Conservation (phyloP, 2,888 invertebrate genomes). For the Margaritifera margaritifera region DNA sequence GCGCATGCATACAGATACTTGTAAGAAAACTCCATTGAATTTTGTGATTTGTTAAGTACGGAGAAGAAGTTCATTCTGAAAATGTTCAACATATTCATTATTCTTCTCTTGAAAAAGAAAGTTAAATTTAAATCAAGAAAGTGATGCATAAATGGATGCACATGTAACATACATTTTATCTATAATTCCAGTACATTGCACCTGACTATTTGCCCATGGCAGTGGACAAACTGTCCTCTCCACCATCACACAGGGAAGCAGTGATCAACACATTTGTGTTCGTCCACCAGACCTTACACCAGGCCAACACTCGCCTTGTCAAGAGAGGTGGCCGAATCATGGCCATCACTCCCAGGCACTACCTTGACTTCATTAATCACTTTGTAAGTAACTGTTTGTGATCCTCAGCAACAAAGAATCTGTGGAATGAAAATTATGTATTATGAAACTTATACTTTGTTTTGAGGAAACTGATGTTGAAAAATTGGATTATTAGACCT, state of each 20-base stretch:
- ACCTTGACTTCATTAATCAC: slow-evolving; percentile 98
- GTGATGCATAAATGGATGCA: too few relatives aligned
- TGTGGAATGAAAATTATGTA: background rate
- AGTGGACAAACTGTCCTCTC: slow-evolving; percentile 77
- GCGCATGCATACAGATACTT: too few relatives aligned
- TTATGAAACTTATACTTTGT: background rate
- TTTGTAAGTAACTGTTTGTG: slow-evolving; percentile 78
- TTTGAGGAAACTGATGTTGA: background rate
- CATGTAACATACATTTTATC: too few relatives aligned
- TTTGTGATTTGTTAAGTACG: too few relatives aligned
- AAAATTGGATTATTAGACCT: background rate
- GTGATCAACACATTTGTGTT: slow-evolving; percentile 99
- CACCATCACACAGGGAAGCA: slow-evolving; percentile 91
- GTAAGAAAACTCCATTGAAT: too few relatives aligned
- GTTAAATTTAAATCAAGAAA: too few relatives aligned
- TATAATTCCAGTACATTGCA: slow-evolving; percentile 80
- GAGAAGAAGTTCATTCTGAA: too few relatives aligned
- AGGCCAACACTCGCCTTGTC: slow-evolving; percentile 90
- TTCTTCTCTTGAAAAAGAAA: too few relatives aligned
- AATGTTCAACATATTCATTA: too few relatives aligned
- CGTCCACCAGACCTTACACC: slow-evolving; percentile 97
- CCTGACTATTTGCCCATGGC: slow-evolving; percentile 94
- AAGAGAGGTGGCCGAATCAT: slow-evolving; percentile 95
- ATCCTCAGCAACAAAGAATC: background rate
- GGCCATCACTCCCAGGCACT: slow-evolving; percentile 98